phyloP scores from a whole-genome alignment of 2,797 vertebrate genomes.

The Chelonia mydas region DNA sequence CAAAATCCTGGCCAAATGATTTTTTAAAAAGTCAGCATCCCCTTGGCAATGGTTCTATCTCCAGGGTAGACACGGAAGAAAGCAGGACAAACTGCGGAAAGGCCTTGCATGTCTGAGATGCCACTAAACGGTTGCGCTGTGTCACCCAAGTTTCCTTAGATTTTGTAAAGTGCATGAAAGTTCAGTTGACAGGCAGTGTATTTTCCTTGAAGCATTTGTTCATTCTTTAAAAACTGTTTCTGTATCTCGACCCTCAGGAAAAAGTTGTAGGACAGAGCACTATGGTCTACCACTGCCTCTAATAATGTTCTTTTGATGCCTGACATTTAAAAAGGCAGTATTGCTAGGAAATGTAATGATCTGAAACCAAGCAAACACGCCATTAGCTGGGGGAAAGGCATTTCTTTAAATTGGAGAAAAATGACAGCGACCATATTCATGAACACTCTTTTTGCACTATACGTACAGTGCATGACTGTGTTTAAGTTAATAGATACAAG shows the following conservation, averaged over 20 bases:
- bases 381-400: background rate
- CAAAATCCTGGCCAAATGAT: background rate
- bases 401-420: background rate
- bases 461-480: background rate
- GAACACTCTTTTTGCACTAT: background rate
- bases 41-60: background rate
- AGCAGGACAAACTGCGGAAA: slow-evolving; percentile 64
- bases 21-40: fast-evolving
- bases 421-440: background rate
- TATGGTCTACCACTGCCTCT: fast-evolving
- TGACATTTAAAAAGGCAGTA: background rate
- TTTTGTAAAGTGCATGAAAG: slow-evolving; percentile 20
- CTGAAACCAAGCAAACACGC: background rate
- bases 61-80: background rate
- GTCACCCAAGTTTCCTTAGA: slow-evolving; percentile 50
- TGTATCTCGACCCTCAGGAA: background rate
- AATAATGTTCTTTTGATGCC: background rate
- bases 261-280: background rate
- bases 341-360: background rate
- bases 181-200: background rate
- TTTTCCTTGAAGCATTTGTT: background rate
- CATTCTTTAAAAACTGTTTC: background rate
- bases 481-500: background rate
- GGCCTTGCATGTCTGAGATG: slow-evolving; percentile 64
- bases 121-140: background rate